phyloP scores from a whole-genome alignment of 2,797 vertebrate species.

The Margarornis squamiger region DNA sequence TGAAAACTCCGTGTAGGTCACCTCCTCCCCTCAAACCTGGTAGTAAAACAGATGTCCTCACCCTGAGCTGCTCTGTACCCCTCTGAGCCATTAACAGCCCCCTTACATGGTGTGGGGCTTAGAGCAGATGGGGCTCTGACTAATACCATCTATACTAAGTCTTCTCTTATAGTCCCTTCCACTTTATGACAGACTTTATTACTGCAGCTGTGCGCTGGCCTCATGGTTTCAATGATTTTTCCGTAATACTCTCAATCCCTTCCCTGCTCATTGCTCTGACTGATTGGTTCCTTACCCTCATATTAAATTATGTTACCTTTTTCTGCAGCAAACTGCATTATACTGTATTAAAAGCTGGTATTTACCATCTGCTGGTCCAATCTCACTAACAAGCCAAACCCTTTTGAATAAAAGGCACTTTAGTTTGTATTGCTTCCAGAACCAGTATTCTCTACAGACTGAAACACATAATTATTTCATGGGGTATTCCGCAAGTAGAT shows the following conservation, averaged over 20 bases:
- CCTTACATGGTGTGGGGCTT: not conserved
- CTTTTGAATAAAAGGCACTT: constrained; percentile 71
- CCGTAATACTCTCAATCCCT: constrained; percentile 45
- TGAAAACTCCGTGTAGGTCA: not conserved
- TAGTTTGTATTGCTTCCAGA: constrained; percentile 55
- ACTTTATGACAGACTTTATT: constrained; percentile 45
- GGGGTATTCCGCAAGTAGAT: not conserved
- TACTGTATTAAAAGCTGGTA: constrained; percentile 9
- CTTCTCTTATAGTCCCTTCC: not conserved
- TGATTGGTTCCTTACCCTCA: constrained; percentile 53
- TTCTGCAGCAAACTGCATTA: constrained; percentile 73
- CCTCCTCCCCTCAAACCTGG: not conserved
- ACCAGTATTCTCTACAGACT: not conserved
- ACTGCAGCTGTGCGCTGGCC: constrained; percentile 52
- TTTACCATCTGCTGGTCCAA: constrained; percentile 75
- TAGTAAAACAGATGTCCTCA: not conserved
- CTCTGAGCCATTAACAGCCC: not conserved
- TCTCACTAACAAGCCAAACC: constrained; percentile 70
- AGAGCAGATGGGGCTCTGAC: constrained; percentile 17
- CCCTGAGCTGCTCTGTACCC: not conserved
- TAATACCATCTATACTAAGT: constrained; percentile 15
- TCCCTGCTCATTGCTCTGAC: constrained; percentile 21
- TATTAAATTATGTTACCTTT: constrained; percentile 53
- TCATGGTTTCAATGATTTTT: constrained; percentile 62
- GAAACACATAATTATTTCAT: not conserved